Conservation (phyloP, 1,140 invertebrate species). For the Colletes gigas region DNA sequence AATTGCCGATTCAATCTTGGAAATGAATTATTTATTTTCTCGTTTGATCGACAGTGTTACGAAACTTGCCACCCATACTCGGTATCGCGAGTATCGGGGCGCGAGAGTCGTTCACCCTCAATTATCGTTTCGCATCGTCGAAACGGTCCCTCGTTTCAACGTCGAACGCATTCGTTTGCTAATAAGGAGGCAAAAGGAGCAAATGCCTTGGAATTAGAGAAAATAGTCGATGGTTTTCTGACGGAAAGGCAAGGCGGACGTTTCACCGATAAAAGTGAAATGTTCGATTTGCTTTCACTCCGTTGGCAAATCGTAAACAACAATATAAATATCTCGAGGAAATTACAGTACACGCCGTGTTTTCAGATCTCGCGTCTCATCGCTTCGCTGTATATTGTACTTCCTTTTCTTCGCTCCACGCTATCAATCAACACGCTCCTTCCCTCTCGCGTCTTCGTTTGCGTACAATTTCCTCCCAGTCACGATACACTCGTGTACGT, state of each 20-base stretch:
- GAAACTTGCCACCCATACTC: neutral
- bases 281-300: neutral
- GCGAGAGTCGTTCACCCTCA: slow-evolving; percentile 34
- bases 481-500: no score
- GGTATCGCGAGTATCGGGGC: neutral
- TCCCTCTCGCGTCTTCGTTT: neutral
- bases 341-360: neutral
- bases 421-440: no score
- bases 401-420: no score
- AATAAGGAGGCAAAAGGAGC: neutral
- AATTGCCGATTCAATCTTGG: neutral
- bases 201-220: neutral
- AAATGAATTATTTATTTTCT: neutral
- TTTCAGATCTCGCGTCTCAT: no score
- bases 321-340: neutral
- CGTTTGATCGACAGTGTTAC: neutral
- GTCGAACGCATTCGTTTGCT: neutral
- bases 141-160: neutral
- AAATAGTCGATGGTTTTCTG: neutral
- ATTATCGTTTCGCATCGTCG: neutral
- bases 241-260: neutral
- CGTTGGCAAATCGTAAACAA: neutral
- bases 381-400: no score
- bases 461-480: neutral
- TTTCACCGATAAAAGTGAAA: neutral